Conservation (phyloP, 2,797 vertebrate genomes). For the Peromyscus nudipes region DNA sequence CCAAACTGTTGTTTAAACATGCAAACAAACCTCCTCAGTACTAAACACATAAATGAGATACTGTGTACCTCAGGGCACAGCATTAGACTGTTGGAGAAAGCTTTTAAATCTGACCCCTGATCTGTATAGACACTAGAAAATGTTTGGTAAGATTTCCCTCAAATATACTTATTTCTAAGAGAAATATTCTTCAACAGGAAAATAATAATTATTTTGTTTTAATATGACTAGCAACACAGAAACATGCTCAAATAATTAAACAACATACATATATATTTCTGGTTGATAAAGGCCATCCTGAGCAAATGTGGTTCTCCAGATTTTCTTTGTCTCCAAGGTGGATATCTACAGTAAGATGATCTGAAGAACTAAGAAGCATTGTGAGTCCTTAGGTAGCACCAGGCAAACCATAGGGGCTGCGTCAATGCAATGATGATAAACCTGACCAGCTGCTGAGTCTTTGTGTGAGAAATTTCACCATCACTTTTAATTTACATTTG, state of each 20-base stretch:
- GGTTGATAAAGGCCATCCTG: not conserved
- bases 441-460: not conserved
- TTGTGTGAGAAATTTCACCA: not conserved
- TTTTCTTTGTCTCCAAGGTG: not conserved
- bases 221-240: not conserved
- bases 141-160: not conserved
- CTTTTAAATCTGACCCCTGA: not conserved
- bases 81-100: not conserved
- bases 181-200: not conserved
- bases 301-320: not conserved
- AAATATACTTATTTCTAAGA: not conserved
- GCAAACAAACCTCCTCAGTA: not conserved
- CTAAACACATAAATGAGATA: not conserved
- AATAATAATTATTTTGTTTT: constrained; percentile 20
- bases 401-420: not conserved
- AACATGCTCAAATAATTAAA: not conserved
- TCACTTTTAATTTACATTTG: not conserved
- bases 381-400: not conserved
- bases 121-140: not conserved
- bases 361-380: not conserved
- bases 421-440: not conserved
- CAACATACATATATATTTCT: not conserved
- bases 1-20: not conserved
- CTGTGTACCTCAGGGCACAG: not conserved
- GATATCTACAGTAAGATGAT: not conserved